Evolutionary conservation across 2,797 vertebrate genomes (phyloP).

Genomic region (Myripristis murdjan): DNA sequence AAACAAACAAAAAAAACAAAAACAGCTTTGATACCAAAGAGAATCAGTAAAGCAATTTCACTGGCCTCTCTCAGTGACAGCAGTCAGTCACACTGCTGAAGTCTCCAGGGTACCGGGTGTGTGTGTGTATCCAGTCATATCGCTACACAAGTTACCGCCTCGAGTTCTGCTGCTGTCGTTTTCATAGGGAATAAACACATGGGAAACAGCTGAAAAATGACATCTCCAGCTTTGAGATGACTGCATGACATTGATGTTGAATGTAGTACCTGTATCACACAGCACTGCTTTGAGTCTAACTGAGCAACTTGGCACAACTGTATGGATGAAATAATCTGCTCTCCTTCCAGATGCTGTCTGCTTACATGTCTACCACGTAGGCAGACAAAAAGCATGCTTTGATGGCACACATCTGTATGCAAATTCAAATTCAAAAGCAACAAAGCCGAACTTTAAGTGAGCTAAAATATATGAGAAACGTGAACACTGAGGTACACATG

Average conservation of each 20-base stretch:
- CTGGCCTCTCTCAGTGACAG: neutral
- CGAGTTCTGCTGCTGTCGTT: conserved; percentile 2
- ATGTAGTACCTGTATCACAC: neutral
- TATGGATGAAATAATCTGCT: neutral
- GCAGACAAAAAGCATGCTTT: conserved; percentile 13
- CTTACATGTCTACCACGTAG: no score
- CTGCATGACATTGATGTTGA: neutral
- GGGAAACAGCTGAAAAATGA: conserved; percentile 13
- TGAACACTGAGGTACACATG: neutral
- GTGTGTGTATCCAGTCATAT: neutral
- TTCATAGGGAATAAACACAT: conserved; percentile 16
- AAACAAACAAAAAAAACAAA: conserved; percentile 6
- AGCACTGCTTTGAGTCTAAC: neutral
- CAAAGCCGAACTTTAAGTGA: neutral
- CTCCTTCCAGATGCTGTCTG: conserved; percentile 1
- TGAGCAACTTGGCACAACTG: neutral
- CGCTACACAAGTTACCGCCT: neutral
- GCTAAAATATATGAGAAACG: neutral
- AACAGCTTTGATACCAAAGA: conserved; percentile 2
- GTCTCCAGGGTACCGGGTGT: conserved; percentile 1
- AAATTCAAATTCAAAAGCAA: conserved; percentile 1
- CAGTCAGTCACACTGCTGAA: conserved; percentile 19
- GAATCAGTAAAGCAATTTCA: conserved; percentile 4
- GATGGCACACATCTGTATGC: neutral
- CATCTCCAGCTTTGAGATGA: neutral